Evolutionary conservation across 2,888 invertebrate species (phyloP), one percentile per base, ranked within the genome.

Genomic region (Mythimna vitellina): DNA sequence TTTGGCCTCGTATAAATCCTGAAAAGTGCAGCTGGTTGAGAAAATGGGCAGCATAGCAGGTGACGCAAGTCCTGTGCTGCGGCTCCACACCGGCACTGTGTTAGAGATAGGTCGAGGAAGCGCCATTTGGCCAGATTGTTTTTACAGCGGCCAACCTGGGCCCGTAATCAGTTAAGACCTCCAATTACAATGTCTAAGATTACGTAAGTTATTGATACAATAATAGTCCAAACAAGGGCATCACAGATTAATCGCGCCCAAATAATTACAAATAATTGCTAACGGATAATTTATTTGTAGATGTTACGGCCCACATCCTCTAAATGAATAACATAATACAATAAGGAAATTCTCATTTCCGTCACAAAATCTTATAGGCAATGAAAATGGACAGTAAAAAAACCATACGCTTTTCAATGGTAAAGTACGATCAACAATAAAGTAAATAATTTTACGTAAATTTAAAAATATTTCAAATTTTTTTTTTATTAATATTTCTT

Each of bases 271-370:
- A 49, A 66, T 57, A 49, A 67, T 70, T 57, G 46, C 46, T 25
- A 5, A 58, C 14, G n/a, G 9, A 73, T 63, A 49, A 79, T 72
- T 63, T 71, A 77, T 35, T 61, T n/a, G 10, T 35, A 54, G 29
- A 75, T 67, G 60, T n/a, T 20, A 61, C 73, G n/a, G 10, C 69
- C 66, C 69, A 77, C 73, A 81, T 73, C 73, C 49, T 70, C 20
- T 3, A 56, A 76, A 67, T 54, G 49, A 29, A 53, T 29, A 29
- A 53, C 38, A 51, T 69, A 64, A 32, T 10, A 69, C 53, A 60
- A 73, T 73, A 76, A 72, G 66, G 69, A 80, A 80, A 80, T 73
- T 54, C 72, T 25, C 14, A 72, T 64, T 69, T 76, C 62, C 60
- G 53, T 22, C 49, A 66, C 53, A 17, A 70, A 80, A 54, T 70